Evolutionary conservation across 1,140 invertebrate species (phyloP).

Genomic region (Steinernema khuongi): DNA sequence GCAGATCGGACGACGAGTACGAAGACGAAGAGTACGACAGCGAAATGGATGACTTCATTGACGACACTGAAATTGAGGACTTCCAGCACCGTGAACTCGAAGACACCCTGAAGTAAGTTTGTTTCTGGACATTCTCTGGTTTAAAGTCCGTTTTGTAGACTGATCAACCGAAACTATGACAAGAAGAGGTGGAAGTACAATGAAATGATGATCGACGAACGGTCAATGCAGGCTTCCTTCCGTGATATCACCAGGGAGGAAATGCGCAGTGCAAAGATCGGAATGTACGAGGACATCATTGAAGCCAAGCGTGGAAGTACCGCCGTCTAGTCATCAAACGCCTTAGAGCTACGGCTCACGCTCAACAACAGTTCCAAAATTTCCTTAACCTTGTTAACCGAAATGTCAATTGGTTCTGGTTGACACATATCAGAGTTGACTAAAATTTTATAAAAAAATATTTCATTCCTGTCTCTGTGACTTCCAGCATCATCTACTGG

Average conservation of each 20-base stretch:
- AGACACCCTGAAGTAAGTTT: slow-evolving; percentile 41
- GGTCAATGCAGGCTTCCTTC: slow-evolving; percentile 47
- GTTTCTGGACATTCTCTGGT: background rate
- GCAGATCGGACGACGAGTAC: background rate
- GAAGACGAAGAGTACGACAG: slow-evolving; percentile 46
- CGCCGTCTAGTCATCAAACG: background rate
- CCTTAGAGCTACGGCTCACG: background rate
- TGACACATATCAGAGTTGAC: too few species aligned
- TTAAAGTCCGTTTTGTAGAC: slow-evolving; percentile 37
- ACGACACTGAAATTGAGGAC: slow-evolving; percentile 47
- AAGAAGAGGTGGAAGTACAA: slow-evolving; percentile 48
- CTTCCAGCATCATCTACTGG: too few species aligned
- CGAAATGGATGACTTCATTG: slow-evolving; percentile 55
- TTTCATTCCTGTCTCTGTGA: too few species aligned
- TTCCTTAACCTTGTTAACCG: too few species aligned
- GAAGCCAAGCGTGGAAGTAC: background rate
- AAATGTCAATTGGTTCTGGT: too few species aligned
- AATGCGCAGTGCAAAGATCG: slow-evolving; percentile 4
- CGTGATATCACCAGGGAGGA: slow-evolving; percentile 48
- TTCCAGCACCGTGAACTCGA: slow-evolving; percentile 45
- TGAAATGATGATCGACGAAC: slow-evolving; percentile 49
- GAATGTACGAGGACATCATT: background rate
- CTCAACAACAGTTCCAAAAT: too few species aligned
- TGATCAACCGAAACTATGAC: slow-evolving; percentile 47
- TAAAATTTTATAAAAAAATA: too few species aligned